Evolutionary conservation across 2,797 vertebrate genomes (phyloP).

Genomic region (Rhadinocentrus ornatus): DNA sequence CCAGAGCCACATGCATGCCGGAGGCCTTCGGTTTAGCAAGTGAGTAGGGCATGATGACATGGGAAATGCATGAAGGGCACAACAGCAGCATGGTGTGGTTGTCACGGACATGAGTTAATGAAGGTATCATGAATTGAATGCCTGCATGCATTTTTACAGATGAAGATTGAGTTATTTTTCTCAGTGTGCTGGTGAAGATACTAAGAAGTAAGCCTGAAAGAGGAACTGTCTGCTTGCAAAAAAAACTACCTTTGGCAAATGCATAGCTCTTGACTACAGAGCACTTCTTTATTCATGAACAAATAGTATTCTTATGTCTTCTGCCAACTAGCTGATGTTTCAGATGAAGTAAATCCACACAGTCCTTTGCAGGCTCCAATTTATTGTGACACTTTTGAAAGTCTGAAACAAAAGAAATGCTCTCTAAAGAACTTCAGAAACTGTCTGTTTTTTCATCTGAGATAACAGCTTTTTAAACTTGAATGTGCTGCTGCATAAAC

Average conservation of each 20-base stretch:
- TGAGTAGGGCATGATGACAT: slow-evolving; percentile 86
- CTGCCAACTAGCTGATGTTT: slow-evolving; percentile 55
- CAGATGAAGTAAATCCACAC: slow-evolving; percentile 30
- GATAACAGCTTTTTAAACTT: slow-evolving; percentile 25
- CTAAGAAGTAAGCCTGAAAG: background rate
- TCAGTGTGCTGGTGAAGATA: slow-evolving; percentile 22
- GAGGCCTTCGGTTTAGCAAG: slow-evolving; percentile 97
- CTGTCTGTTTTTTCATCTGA: slow-evolving; percentile 24
- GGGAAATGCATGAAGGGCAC: slow-evolving; percentile 68
- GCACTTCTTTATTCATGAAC: slow-evolving; percentile 30
- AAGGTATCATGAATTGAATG: slow-evolving; percentile 30
- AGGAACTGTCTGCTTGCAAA: slow-evolving; percentile 27
- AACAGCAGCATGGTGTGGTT: slow-evolving; percentile 63
- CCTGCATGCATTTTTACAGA: slow-evolving; percentile 49
- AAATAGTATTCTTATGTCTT: slow-evolving; percentile 55
- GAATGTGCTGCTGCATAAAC: slow-evolving; percentile 29
- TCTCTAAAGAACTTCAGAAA: slow-evolving; percentile 34
- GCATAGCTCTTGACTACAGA: slow-evolving; percentile 47
- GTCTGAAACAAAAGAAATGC: slow-evolving; percentile 47
- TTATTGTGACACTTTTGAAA: slow-evolving; percentile 42
- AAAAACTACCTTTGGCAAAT: slow-evolving; percentile 38
- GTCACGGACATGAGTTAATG: slow-evolving; percentile 42
- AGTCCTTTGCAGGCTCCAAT: slow-evolving; percentile 43
- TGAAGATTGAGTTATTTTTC: slow-evolving; percentile 21
- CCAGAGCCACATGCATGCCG: slow-evolving; percentile 98